phyloP scores from a whole-genome alignment of 2,113 vertebrate species.

The Dendrocopos noguchii region DNA sequence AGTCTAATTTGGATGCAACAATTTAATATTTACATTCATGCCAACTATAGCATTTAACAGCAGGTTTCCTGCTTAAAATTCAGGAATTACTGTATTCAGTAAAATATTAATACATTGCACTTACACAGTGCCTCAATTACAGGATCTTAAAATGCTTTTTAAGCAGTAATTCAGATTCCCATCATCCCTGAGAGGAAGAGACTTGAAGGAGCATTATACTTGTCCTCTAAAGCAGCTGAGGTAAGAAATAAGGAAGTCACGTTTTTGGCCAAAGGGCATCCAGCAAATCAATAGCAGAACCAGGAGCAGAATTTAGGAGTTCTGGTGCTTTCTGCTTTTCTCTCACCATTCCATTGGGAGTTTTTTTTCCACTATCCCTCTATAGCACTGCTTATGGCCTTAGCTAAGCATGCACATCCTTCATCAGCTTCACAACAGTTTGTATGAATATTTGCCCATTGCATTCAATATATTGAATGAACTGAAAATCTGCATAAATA shows the following conservation, averaged over 20 bases:
- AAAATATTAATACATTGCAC: constrained; percentile 49
- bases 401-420: not conserved
- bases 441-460: not conserved
- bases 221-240: not conserved
- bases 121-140: constrained; percentile 37
- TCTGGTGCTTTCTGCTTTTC: not conserved
- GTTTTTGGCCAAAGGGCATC: not conserved
- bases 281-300: not conserved
- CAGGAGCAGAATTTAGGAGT: not conserved
- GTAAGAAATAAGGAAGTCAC: not conserved
- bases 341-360: not conserved
- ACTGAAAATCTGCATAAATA: not conserved
- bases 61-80: constrained; percentile 28
- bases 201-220: not conserved
- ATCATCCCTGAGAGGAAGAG: not conserved
- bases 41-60: not conserved
- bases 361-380: not conserved
- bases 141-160: constrained; percentile 40
- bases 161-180: constrained; percentile 38
- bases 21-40: constrained; percentile 48
- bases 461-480: not conserved
- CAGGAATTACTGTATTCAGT: constrained; percentile 27
- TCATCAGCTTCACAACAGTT: not conserved
- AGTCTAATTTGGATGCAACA: constrained; percentile 11
- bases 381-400: not conserved